Evolutionary conservation across 2,888 invertebrate species (phyloP), one percentile per base, ranked within the genome.

Genomic region (Eupithecia exiguata): DNA sequence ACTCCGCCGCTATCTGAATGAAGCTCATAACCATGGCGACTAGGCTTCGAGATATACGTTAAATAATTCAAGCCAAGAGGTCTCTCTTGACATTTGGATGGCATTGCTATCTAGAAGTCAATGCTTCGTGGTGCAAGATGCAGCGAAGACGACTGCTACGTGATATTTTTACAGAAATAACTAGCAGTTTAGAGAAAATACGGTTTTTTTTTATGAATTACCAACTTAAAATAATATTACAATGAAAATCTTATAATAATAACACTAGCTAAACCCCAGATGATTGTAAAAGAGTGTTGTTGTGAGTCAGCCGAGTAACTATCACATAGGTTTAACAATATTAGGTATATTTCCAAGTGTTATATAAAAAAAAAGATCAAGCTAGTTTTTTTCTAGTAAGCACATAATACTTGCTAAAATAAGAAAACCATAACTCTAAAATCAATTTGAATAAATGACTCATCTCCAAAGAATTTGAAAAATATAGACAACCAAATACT

Each of bases 31-130:
- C 63, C 36, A 36, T 63, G 18, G 62, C 1, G 62, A 36, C 21
- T 66, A n/a, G 43, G 66, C 66, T 62, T 6, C 62, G 62, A 62
- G 35, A 62, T 62, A 62, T 16, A 35, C 16, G 40, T 25, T 68
- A 68, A 72, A 69, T 70, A 69, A 69, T 69, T 66, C 25, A 70
- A 58, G 49, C 30, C 49, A 49, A 72, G 69, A 74, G n/a, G n/a
- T n/a, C n/a, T 67, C 71, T 75, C 71, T 82, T 80, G 83, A 81
- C 83, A 86, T 86, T 85, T 82, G 77, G 79, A 81, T 87, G 87
- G 84, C 86, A 86, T 86, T 88, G 87, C 83, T 79, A 78, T 78
- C 77, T 78, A 77, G 74, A 81, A 87, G 86, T 87, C 87, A 88
- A 87, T 86, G 86, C 82, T 80, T 77, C 74, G 71, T 73, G 71